phyloP scores from a whole-genome alignment of 2,888 invertebrate genomes.

The Caenorhabditis uteleia region DNA sequence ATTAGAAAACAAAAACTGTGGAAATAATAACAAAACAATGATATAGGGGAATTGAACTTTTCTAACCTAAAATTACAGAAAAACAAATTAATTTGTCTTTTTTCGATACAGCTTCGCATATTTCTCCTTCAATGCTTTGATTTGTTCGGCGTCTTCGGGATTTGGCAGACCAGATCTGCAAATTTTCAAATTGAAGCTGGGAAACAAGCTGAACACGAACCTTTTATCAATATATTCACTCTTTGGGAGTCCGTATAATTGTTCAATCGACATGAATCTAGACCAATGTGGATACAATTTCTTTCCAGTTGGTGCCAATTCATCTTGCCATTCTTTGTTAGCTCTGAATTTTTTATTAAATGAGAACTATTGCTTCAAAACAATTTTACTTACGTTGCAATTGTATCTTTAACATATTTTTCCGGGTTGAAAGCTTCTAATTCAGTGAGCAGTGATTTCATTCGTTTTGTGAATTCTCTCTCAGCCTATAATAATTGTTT shows the following conservation, averaged over 20 bases:
- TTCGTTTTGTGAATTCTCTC: conserved; percentile 58
- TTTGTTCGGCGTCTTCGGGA: conserved; percentile 59
- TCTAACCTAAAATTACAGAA: conserved; percentile 12
- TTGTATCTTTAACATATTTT: conserved; percentile 62
- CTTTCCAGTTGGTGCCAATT: conserved; percentile 62
- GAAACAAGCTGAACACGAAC: not conserved
- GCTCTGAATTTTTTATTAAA: conserved; percentile 19
- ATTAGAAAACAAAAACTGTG: not conserved
- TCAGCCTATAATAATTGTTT: too few relatives aligned
- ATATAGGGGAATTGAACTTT: not conserved
- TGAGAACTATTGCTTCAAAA: not conserved
- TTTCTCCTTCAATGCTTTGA: conserved; percentile 54
- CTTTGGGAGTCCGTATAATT: conserved; percentile 53
- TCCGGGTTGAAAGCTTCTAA: conserved; percentile 61
- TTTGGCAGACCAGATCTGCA: conserved; percentile 58
- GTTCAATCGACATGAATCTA: conserved; percentile 63
- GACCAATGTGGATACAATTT: conserved; percentile 68
- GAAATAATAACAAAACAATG: not conserved
- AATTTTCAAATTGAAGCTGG: not conserved
- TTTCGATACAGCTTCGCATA: conserved; percentile 51
- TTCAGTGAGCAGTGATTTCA: conserved; percentile 60
- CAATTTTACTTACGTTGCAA: conserved; percentile 42
- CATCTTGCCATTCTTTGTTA: conserved; percentile 60
- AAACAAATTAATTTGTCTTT: conserved; percentile 10
- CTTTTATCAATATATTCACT: conserved; percentile 63